These are phyloP conservation scores for Cervus canadensis DNA, from an alignment of 2,113 vertebrate genomes.

Conservation along the genomic window DNA sequence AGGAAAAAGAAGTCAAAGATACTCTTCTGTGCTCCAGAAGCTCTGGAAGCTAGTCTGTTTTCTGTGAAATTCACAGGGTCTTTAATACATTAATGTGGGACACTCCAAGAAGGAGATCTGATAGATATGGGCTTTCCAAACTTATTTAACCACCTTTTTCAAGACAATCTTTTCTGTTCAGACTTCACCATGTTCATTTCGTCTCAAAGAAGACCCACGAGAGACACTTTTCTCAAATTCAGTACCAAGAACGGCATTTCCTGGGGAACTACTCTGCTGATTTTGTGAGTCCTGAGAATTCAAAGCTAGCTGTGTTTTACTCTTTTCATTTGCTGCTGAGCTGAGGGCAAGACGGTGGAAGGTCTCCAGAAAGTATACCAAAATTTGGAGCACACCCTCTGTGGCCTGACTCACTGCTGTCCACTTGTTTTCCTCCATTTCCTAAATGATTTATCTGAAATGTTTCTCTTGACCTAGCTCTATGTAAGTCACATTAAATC, in stretches of 20 bases:
- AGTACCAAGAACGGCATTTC: rapidly evolving
- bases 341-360: background rate
- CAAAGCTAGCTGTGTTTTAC: background rate
- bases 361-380: background rate
- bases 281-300: background rate
- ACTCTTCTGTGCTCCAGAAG: background rate
- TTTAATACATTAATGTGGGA: no score
- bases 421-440: background rate
- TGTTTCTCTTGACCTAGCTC: background rate
- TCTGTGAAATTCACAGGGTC: background rate
- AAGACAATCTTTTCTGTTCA: background rate
- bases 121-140: background rate
- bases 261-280: background rate
- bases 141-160: background rate
- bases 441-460: background rate
- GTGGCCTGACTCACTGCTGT: background rate
- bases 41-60: background rate
- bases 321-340: background rate
- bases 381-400: no score
- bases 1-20: background rate
- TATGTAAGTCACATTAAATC: background rate
- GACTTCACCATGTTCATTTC: background rate
- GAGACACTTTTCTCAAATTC: background rate
- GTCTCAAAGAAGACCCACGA: background rate
- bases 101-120: background rate